A percentile compares a stretch with the other conserved stretches of the same genome.
These are phyloP conservation scores for Lerista edwardsae DNA, from an alignment of 2,797 vertebrate genomes.

Conservation along the genomic window DNA sequence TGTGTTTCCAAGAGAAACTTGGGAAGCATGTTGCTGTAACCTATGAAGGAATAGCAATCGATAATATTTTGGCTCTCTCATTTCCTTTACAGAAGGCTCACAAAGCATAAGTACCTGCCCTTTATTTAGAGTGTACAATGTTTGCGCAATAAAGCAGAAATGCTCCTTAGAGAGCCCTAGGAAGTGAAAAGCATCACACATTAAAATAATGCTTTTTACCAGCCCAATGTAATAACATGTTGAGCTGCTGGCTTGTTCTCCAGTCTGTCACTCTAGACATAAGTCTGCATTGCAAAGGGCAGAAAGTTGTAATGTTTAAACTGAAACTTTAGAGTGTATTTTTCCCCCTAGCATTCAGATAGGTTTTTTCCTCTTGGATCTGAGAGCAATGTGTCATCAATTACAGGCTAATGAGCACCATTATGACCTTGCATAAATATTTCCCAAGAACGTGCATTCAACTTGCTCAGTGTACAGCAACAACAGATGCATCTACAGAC, in stretches of 20 bases:
- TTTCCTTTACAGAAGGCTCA: neutral
- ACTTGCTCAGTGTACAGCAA: slow-evolving; percentile 26
- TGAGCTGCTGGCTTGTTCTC: neutral
- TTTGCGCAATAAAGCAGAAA: neutral
- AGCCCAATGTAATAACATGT: accelerated
- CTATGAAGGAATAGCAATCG: accelerated
- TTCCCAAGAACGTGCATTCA: slow-evolving; percentile 45
- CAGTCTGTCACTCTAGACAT: neutral
- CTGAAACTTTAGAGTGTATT: slow-evolving; percentile 29
- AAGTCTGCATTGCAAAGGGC: neutral
- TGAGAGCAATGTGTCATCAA: slow-evolving; percentile 3
- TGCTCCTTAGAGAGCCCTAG: slow-evolving; percentile 11
- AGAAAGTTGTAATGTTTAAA: neutral
- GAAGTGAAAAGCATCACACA: neutral
- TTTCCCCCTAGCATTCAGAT: neutral
- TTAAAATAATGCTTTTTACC: slow-evolving; percentile 12
- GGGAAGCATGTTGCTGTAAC: accelerated
- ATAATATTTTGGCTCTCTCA: accelerated
- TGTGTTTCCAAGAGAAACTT: accelerated
- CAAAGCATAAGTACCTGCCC: neutral
- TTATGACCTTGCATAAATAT: slow-evolving; percentile 56
- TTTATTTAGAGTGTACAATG: accelerated
- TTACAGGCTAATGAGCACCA: neutral
- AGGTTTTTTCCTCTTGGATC: slow-evolving; percentile 7
- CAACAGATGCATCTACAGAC: slow-evolving; percentile 53